A percentile compares a stretch with the other conserved stretches of the same genome.
These are phyloP conservation scores for Heliconius hermathena DNA, from an alignment of 1,140 invertebrate genomes.

Conservation along the genomic window DNA sequence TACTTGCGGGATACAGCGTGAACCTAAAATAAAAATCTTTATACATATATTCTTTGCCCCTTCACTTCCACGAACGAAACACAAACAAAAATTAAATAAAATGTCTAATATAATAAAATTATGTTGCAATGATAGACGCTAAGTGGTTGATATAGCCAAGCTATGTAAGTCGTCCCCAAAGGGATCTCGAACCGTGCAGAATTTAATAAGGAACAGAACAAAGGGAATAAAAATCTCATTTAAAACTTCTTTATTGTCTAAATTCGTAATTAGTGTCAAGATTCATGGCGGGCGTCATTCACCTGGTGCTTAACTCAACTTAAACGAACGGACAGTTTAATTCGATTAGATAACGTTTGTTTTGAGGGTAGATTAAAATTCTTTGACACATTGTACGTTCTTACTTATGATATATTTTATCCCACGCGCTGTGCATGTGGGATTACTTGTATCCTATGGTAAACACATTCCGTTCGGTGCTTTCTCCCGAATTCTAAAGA, in stretches of 20 bases:
- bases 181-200: conserved; percentile 20
- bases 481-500: too few relatives aligned
- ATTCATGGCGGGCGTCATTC: conserved; percentile 15
- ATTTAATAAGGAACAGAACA: conserved; percentile 38
- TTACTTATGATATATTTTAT: not conserved
- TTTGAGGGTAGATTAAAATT: not conserved
- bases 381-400: not conserved
- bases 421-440: too few relatives aligned
- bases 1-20: too few relatives aligned
- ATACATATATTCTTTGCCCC: too few relatives aligned
- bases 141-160: conserved; percentile 23
- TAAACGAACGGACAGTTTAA: not conserved
- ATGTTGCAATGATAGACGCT: too few relatives aligned
- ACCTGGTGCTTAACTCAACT: conserved; percentile 5
- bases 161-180: conserved; percentile 25
- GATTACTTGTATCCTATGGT: too few relatives aligned
- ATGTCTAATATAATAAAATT: too few relatives aligned
- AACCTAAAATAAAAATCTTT: too few relatives aligned
- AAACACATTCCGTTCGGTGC: too few relatives aligned
- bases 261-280: conserved; percentile 41
- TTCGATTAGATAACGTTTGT: not conserved
- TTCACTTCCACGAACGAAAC: too few relatives aligned
- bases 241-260: conserved; percentile 35
- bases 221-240: conserved; percentile 39
- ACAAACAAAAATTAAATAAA: too few relatives aligned